Evolutionary conservation across 2,888 invertebrate genomes (phyloP), one percentile per base, ranked within the genome.

Genomic region (Ametastegia equiseti): DNA sequence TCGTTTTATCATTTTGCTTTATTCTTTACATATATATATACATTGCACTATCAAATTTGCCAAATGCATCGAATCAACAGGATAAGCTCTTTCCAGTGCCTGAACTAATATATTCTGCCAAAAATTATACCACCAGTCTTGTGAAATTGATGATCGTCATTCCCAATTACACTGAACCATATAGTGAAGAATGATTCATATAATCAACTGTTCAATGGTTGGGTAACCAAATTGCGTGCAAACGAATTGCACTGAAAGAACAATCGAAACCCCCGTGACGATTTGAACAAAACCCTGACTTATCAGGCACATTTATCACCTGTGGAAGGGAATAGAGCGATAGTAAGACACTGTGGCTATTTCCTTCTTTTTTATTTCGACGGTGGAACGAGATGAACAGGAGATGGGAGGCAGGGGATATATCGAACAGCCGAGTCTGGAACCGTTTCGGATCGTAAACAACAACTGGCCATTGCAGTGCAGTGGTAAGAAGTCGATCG

Each of bases 391-490:
- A 71, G 39, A 23, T 39, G 36, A 7, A 19, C 36, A 23, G 6
- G 9, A 36, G 6, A 19, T 39, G 39, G 6, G 9, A 36, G 45
- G 27, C 19, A 27, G 6, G 15, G 13, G 39, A 45, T 2, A n/a
- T n/a, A 5, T 23, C 39, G 36, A 67, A 36, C 30, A 27, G 23
- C 39, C 36, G 13, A n/a, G n/a, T 15, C 36, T 33, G 45, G 15
- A 42, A 54, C 39, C 60, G 78, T 78, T 78, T 60, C 42, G 60
- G 77, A 60, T 60, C 60, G 77, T 60, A 42, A 60, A 78, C 60
- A 78, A 78, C 60, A 60, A 78, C 78, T 42, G 78, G 54, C 60
- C 9, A n/a, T n/a, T n/a, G n/a, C n/a, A n/a, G 63, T 78, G 60
- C 42, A 7, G 60, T 42, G 78, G 78, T 45, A 78, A 78, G 63